Percentiles rank a stretch among this genome's conserved stretches.
These are phyloP conservation scores for Lepisosteus osseus DNA, from an alignment of 2,113 vertebrate species.

Conservation along the genomic window DNA sequence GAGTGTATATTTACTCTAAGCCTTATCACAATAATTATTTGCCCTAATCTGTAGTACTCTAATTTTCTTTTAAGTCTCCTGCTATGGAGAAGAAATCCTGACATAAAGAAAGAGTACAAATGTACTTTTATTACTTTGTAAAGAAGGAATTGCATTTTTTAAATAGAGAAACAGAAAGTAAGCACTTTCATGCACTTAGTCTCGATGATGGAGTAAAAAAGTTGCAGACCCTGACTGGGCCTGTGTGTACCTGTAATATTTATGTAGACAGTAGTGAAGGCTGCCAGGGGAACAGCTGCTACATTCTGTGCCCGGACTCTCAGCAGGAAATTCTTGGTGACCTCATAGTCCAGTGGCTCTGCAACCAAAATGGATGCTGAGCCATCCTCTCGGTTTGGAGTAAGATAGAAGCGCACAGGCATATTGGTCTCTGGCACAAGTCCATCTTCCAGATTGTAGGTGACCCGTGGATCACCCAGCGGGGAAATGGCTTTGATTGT, in stretches of 20 bases:
- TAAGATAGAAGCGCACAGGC: conserved; percentile 83
- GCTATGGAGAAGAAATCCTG: no score
- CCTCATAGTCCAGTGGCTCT: conserved; percentile 82
- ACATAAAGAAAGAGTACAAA: no score
- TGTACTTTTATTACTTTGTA: no score
- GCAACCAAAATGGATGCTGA: conserved; percentile 81
- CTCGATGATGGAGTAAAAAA: no score
- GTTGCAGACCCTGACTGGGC: no score
- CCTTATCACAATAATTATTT: no score
- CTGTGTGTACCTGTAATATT: conserved; percentile 74
- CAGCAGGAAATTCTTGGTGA: conserved; percentile 74
- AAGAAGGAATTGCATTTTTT: no score
- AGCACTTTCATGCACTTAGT: no score
- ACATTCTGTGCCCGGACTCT: conserved; percentile 81
- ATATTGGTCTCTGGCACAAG: conserved; percentile 84
- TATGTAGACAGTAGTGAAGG: conserved; percentile 71
- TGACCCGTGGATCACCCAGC: conserved; percentile 80
- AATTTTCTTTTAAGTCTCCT: no score
- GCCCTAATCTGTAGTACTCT: no score
- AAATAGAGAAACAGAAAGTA: no score
- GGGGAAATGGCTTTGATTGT: conserved; percentile 81
- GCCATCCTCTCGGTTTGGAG: conserved; percentile 79
- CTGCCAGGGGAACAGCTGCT: conserved; percentile 77
- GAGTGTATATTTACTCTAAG: no score
- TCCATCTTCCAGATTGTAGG: conserved; percentile 82